Evolutionary conservation across 2,113 vertebrate genomes (phyloP), one percentile per base, ranked within the genome.

Genomic region (Microcebus tavaratra): DNA sequence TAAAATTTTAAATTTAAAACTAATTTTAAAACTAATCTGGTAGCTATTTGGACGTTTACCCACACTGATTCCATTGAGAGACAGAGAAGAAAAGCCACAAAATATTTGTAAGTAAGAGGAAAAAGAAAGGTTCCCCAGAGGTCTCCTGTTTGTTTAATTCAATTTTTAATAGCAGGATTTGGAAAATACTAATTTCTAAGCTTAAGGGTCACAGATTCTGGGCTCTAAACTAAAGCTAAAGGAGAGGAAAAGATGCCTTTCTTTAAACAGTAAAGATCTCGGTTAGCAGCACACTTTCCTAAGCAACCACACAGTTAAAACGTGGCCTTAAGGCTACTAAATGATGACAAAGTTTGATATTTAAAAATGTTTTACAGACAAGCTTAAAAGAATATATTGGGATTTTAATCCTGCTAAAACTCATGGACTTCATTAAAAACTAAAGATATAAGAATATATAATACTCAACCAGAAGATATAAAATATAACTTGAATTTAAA

Each of bases 151-250:
- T 82, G 70, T 55, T 95, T 61, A 72, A 55, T 55, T 48, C 83
- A 53, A 57, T 36, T 83, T 88, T 73, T 88, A 90, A 85, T 50
- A 87, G 34, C 50, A 50, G 36, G 9, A 11, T 67, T 97, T 92
- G 50, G 34, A 88, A 86, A 94, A 79, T 86, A 79, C 23, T 92
- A 61, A 86, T 88, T 93, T 95, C 79, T 93, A 53, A 80, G 31
- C 50, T 96, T 91, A 95, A 97, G 73, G 55, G 11, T 92, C 25
- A 75, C n/a, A 65, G 0, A 10, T 79, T 88, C 67, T 87, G 48
- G 53, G 5, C 61, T 93, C 23, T 88, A 63, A 90, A 65, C 17
- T 85, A 81, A 92, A 80, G 65, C 18, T 59, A 76, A 93, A 95
- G 8, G 13, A 42, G 14, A 82, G 94, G 36, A 89, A 95, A 85